Evolutionary conservation across 2,888 invertebrate species (phyloP).

Genomic region (Cistogaster globosa): DNA sequence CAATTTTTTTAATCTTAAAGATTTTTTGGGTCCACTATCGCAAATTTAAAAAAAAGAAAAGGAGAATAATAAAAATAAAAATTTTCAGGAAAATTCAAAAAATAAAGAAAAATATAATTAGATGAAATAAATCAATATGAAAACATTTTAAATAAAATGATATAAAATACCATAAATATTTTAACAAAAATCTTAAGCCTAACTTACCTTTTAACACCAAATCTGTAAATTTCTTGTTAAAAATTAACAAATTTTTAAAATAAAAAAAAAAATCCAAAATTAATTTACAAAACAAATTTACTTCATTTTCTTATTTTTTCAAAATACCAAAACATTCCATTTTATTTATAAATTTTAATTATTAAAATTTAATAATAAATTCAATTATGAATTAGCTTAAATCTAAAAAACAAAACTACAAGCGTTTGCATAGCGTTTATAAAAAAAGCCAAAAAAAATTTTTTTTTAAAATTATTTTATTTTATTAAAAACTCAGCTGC

Average conservation of each 20-base stretch:
- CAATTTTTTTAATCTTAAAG: no score
- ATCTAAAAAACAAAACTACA: constrained; percentile 4
- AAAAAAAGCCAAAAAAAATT: constrained; percentile 64
- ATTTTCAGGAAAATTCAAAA: no score
- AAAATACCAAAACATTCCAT: constrained; percentile 40
- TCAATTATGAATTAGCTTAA: constrained; percentile 10
- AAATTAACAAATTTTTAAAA: constrained; percentile 3
- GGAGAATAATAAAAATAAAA: no score
- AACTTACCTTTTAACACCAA: constrained; percentile 39
- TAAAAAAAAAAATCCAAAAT: constrained; percentile 16
- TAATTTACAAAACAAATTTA: constrained; percentile 45
- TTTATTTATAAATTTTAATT: constrained; percentile 38
- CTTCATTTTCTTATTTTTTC: constrained; percentile 12
- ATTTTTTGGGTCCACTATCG: no score
- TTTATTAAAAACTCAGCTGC: constrained; percentile 79
- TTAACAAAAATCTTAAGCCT: neutral
- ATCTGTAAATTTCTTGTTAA: constrained; percentile 40
- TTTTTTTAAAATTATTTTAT: constrained; percentile 14
- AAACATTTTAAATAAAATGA: no score
- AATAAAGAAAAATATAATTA: no score
- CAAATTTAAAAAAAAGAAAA: no score
- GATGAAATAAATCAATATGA: no score
- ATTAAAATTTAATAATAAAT: neutral
- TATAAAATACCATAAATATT: neutral
- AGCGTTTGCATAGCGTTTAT: constrained; percentile 72